phyloP scores from a whole-genome alignment of 2,888 invertebrate genomes.

The Baccha elongata region DNA sequence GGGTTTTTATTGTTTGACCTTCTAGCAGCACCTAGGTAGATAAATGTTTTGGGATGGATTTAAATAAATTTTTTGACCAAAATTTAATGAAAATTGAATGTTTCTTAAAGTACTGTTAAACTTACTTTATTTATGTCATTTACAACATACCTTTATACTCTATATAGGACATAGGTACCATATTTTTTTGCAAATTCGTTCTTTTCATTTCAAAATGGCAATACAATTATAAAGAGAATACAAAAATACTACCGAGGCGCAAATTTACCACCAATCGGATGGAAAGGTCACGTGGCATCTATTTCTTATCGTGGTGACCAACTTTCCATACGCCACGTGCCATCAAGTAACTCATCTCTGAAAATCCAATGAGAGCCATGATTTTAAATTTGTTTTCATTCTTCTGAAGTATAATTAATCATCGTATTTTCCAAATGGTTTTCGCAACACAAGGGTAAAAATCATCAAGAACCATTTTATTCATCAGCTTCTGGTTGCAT shows the following conservation, averaged over 20 bases:
- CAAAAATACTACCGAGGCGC: constrained; percentile 44
- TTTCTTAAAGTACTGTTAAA: too few relatives aligned
- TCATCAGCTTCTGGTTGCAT: constrained; percentile 46
- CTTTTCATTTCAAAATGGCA: constrained; percentile 7
- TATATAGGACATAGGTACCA: too few relatives aligned
- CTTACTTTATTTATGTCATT: too few relatives aligned
- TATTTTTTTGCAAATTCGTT: constrained; percentile 5
- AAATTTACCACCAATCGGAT: constrained; percentile 62
- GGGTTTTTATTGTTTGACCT: too few relatives aligned
- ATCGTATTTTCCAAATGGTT: constrained; percentile 49
- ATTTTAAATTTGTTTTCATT: constrained; percentile 72
- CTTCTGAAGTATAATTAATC: constrained; percentile 64
- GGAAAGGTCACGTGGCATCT: constrained; percentile 77
- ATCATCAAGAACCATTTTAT: background rate
- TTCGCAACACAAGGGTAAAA: constrained; percentile 14
- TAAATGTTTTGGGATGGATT: too few relatives aligned
- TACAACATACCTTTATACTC: too few relatives aligned
- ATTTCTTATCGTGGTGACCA: constrained; percentile 82
- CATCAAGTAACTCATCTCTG: constrained; percentile 64
- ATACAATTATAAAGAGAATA: constrained; percentile 16
- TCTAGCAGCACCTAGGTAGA: too few relatives aligned
- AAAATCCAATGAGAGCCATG: constrained; percentile 60
- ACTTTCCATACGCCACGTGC: constrained; percentile 80
- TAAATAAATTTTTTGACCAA: too few relatives aligned
- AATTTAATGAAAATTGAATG: too few relatives aligned